A percentile compares a stretch with the other conserved stretches of the same genome.
Conservation (phyloP, 2,888 invertebrate genomes). For the Ethmia dodecea region DNA sequence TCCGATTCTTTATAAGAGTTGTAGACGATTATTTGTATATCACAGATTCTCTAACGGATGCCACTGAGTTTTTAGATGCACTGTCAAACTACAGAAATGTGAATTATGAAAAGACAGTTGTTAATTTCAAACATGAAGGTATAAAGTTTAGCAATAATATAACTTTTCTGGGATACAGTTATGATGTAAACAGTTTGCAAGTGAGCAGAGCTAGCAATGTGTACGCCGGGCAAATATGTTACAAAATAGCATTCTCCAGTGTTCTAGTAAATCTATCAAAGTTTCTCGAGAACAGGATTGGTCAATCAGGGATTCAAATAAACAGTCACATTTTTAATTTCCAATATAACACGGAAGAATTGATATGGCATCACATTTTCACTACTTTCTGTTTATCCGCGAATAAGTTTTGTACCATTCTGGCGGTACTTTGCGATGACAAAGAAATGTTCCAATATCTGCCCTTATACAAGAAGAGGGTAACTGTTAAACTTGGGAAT, state of each 20-base stretch:
- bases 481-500: slow-evolving; percentile 60
- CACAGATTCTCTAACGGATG: slow-evolving; percentile 55
- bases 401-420: slow-evolving; percentile 67
- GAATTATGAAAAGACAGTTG: slow-evolving; percentile 58
- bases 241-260: slow-evolving; percentile 59
- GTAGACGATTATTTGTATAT: slow-evolving; percentile 72
- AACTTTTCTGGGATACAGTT: slow-evolving; percentile 58
- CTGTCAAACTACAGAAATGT: slow-evolving; percentile 59
- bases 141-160: slow-evolving; percentile 47
- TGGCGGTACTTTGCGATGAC: slow-evolving; percentile 44
- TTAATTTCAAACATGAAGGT: slow-evolving; percentile 47
- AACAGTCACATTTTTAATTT: slow-evolving; percentile 62
- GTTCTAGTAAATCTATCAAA: slow-evolving; percentile 43
- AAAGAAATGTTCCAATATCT: slow-evolving; percentile 44
- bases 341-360: slow-evolving; percentile 46
- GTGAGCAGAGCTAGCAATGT: slow-evolving; percentile 56
- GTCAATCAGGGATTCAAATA: slow-evolving; percentile 63
- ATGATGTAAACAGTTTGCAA: slow-evolving; percentile 51
- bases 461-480: slow-evolving; percentile 51
- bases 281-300: slow-evolving; percentile 61
- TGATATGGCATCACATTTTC: slow-evolving; percentile 61
- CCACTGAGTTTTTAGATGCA: slow-evolving; percentile 47
- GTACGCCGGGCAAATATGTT: slow-evolving; percentile 63
- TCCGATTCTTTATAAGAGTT: slow-evolving; percentile 55
- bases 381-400: slow-evolving; percentile 63